Evolutionary conservation across 1,140 invertebrate species (phyloP), one percentile per base, ranked within the genome.

Genomic region (Bacillus rossius): DNA sequence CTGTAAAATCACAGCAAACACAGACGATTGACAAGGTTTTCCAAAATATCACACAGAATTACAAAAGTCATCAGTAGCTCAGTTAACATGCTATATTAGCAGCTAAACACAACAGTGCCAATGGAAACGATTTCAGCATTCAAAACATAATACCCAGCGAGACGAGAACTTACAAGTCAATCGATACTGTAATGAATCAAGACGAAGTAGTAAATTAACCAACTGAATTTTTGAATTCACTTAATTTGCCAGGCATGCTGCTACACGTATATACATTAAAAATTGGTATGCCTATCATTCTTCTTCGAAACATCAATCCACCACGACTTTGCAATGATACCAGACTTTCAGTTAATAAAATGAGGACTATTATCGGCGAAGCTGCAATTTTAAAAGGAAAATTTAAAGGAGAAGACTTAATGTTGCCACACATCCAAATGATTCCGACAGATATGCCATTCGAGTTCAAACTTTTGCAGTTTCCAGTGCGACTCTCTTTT

Each of bases 321-420:
- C n/a, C n/a, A n/a, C n/a, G n/a, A n/a, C n/a, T n/a, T n/a, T n/a
- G n/a, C n/a, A n/a, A n/a, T n/a, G n/a, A n/a, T n/a, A n/a, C n/a
- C 49, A 29, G 73, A 57, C 63, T 77, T 34, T 51, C 58, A 17
- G 66, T 77, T 53, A 72, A 72, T 69, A 69, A 71, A 59, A 54
- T 73, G 42, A 70, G 74, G 69, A 4, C 78, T 75, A 50, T 34
- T n/a, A 73, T 76, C 41, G 70, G 79, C 45, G 69, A 77, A 67
- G 75, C 74, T 42, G 75, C 67, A 47, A 74, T 59, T n/a, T n/a
- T n/a, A n/a, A n/a, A n/a, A n/a, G n/a, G n/a, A n/a, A n/a, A n/a
- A n/a, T n/a, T n/a, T n/a, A 71, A 73, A 75, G 76, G 73, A 53
- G 66, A 79, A 69, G 55, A 69, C 61, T 72, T 76, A 47, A 61